Percentiles rank a stretch among this genome's conserved stretches.
Evolutionary conservation across 2,113 vertebrate species (phyloP).

Genomic region (Mellivora capensis): DNA sequence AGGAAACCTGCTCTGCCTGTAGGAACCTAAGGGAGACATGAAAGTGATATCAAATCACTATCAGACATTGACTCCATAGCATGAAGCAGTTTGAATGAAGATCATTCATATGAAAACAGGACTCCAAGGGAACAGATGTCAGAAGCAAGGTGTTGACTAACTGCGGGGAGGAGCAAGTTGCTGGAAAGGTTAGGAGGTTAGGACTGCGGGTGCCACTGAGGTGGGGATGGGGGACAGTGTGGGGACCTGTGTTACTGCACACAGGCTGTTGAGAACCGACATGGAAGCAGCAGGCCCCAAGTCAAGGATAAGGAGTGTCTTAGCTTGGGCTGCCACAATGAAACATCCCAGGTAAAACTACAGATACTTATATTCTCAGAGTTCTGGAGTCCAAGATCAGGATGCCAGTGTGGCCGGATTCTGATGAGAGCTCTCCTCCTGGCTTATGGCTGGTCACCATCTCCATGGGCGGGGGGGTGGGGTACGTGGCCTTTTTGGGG

Average conservation of each 20-base stretch:
- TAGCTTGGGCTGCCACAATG: background rate
- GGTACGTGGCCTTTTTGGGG: background rate
- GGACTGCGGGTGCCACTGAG: background rate
- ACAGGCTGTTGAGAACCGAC: background rate
- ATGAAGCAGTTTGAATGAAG: background rate
- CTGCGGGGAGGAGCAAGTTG: background rate
- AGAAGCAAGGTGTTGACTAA: background rate
- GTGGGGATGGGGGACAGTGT: background rate
- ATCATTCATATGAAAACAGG: background rate
- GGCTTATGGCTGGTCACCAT: background rate
- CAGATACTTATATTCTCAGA: background rate
- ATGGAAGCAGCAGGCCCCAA: background rate
- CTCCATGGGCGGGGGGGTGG: background rate
- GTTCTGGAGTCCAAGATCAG: background rate
- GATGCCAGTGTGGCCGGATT: too few relatives aligned
- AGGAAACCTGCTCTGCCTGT: background rate
- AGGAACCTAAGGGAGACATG: background rate
- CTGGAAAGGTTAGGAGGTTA: background rate
- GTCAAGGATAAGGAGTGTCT: background rate
- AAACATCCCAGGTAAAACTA: background rate
- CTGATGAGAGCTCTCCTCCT: background rate
- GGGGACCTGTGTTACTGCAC: background rate
- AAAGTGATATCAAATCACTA: background rate
- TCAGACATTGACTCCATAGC: background rate
- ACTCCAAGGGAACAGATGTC: background rate